Evolutionary conservation across 1,140 invertebrate genomes (phyloP).

Genomic region (Heliconius hewitsoni): DNA sequence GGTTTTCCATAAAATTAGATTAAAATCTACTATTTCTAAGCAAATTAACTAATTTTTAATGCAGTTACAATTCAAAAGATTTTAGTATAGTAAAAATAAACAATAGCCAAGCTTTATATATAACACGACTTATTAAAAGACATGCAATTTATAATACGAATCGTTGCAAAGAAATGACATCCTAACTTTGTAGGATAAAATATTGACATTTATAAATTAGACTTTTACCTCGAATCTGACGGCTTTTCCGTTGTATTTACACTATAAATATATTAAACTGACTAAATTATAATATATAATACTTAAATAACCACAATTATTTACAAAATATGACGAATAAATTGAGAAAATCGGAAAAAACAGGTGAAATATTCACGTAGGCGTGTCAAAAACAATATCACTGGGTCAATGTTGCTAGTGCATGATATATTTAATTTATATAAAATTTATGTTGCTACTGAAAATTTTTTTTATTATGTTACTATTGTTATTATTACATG

Average conservation of each 20-base stretch:
- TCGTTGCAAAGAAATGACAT: constrained; percentile 12
- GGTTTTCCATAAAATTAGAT: not conserved
- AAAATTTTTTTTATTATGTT: not conserved
- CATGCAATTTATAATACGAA: constrained; percentile 4
- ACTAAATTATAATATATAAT: constrained; percentile 14
- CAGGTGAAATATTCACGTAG: constrained; percentile 36
- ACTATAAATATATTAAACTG: constrained; percentile 16
- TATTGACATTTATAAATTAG: constrained; percentile 40
- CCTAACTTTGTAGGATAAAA: constrained; percentile 31
- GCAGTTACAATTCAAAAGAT: constrained; percentile 8
- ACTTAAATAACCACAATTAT: constrained; percentile 39
- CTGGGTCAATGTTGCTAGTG: constrained; percentile 29
- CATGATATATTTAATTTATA: not conserved
- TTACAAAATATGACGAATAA: constrained; percentile 28
- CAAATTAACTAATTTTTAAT: not conserved
- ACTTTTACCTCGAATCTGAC: constrained; percentile 38
- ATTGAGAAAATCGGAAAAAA: constrained; percentile 27
- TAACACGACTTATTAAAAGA: constrained; percentile 29
- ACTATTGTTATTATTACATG: too few relatives aligned
- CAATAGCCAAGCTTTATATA: constrained; percentile 16
- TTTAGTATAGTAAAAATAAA: not conserved
- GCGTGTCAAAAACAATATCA: constrained; percentile 51
- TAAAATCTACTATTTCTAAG: not conserved
- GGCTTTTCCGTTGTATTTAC: constrained; percentile 2
- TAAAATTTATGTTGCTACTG: not conserved